A percentile compares a stretch with the other conserved stretches of the same genome.
Evolutionary conservation across 2,888 invertebrate genomes (phyloP).

Genomic region (Corythucha ciliata): DNA sequence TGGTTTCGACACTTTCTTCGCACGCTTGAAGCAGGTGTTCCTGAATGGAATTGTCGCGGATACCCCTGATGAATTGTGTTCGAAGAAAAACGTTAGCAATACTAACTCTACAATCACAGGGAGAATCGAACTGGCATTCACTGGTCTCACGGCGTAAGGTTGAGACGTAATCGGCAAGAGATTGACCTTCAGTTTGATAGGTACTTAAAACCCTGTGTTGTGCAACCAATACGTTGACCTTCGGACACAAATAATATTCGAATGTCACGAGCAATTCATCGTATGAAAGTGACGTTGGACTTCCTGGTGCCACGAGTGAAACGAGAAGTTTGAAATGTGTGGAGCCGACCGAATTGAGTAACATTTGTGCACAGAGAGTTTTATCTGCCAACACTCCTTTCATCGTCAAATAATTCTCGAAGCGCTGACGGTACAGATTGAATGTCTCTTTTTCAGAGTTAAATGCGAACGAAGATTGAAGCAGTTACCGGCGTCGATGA

Average conservation of each 20-base stretch:
- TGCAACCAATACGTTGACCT: slow-evolving; percentile 3
- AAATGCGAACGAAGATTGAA: slow-evolving; percentile 10
- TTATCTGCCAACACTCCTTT: slow-evolving; percentile 8
- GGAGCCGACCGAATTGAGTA: slow-evolving; percentile 9
- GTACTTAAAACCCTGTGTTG: slow-evolving; percentile 1
- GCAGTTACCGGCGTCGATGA: too few relatives aligned
- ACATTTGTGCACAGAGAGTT: not conserved
- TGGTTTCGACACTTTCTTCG: not conserved
- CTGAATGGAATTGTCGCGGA: slow-evolving; percentile 4
- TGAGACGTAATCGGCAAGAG: slow-evolving; percentile 9
- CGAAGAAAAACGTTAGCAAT: slow-evolving; percentile 9
- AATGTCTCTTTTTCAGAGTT: slow-evolving; percentile 6
- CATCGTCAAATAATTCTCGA: slow-evolving; percentile 14
- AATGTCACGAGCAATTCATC: not conserved
- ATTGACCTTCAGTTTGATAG: slow-evolving; percentile 5
- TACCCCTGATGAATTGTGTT: slow-evolving; percentile 13
- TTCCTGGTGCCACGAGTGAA: slow-evolving; percentile 1
- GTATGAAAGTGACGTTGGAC: not conserved
- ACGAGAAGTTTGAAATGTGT: not conserved
- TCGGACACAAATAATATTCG: not conserved
- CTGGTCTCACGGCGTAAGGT: not conserved
- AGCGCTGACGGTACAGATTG: slow-evolving; percentile 1
- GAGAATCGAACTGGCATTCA: slow-evolving; percentile 9
- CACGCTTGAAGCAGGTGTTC: slow-evolving; percentile 1
- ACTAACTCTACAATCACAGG: not conserved